phyloP scores from a whole-genome alignment of 2,888 invertebrate genomes.

The Orgyia antiqua region DNA sequence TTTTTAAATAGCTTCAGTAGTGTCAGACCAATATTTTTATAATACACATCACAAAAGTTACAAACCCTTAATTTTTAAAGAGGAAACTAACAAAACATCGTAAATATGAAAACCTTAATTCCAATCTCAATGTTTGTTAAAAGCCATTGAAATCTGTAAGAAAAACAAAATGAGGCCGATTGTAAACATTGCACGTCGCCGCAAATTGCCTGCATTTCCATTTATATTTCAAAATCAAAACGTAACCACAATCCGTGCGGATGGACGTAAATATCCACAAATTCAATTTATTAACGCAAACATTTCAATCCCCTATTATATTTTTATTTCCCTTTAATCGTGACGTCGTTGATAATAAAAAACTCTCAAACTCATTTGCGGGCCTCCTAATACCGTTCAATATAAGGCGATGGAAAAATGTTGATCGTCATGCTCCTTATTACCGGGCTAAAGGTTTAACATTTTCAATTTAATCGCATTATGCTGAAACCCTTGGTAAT shows the following conservation, averaged over 20 bases:
- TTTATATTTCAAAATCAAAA: slow-evolving; percentile 7
- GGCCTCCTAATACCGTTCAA: slow-evolving; percentile 44
- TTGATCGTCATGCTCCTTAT: slow-evolving; percentile 70
- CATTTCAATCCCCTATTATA: slow-evolving; percentile 29
- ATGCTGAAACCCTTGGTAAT: slow-evolving; percentile 57
- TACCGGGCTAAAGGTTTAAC: slow-evolving; percentile 53
- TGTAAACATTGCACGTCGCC: slow-evolving; percentile 8
- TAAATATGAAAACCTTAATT: neutral
- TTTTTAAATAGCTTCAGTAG: too few relatives aligned
- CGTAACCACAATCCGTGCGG: slow-evolving; percentile 5
- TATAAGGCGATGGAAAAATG: slow-evolving; percentile 60
- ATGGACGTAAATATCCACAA: slow-evolving; percentile 7
- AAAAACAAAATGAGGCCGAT: slow-evolving; percentile 4
- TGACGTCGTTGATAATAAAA: slow-evolving; percentile 30
- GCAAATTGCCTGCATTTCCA: slow-evolving; percentile 9
- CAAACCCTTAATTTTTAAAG: too few relatives aligned
- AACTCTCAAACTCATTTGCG: slow-evolving; percentile 39
- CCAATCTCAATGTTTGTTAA: neutral
- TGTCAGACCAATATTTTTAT: too few relatives aligned
- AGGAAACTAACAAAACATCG: neutral
- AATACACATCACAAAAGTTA: too few relatives aligned
- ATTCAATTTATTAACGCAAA: slow-evolving; percentile 25
- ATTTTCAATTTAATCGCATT: slow-evolving; percentile 70
- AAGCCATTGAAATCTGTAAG: too few relatives aligned
- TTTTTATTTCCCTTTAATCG: slow-evolving; percentile 30